Evolutionary conservation across 1,140 invertebrate genomes (phyloP).

Genomic region (Batillaria attramentaria): DNA sequence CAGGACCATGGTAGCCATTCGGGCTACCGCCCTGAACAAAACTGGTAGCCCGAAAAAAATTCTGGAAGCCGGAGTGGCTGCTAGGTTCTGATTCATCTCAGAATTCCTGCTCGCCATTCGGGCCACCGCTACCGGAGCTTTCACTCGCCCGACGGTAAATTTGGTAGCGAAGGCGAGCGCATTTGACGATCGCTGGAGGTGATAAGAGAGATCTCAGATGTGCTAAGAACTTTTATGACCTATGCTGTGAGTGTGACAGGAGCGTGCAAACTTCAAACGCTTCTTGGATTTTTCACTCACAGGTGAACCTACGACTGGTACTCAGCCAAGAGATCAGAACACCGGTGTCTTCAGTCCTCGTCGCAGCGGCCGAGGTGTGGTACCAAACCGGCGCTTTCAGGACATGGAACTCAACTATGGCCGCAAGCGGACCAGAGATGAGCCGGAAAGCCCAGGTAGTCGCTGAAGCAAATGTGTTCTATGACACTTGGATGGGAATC

Average conservation of each 20-base stretch:
- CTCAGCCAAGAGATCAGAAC: not conserved
- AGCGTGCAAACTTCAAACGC: too few relatives aligned
- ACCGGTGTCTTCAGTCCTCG: constrained; percentile 39
- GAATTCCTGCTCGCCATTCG: too few relatives aligned
- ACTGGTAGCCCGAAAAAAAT: too few relatives aligned
- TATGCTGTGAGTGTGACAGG: too few relatives aligned
- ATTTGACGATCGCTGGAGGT: not conserved
- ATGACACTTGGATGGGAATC: too few relatives aligned
- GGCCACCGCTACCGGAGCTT: too few relatives aligned
- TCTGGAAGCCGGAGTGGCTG: too few relatives aligned
- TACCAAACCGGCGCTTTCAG: constrained; percentile 48
- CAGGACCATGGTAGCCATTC: too few relatives aligned
- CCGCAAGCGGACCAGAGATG: constrained; percentile 15
- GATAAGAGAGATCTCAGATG: not conserved
- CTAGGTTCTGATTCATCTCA: too few relatives aligned
- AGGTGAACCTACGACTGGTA: not conserved
- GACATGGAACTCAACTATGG: constrained; percentile 48
- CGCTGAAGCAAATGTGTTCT: too few relatives aligned
- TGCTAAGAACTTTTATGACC: not conserved
- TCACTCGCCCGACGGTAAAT: not conserved
- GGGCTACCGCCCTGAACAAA: too few relatives aligned
- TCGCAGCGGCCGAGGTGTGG: constrained; percentile 44
- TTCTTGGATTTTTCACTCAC: not conserved
- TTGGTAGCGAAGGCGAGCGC: not conserved
- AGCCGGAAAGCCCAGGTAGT: constrained; percentile 14